phyloP scores from a whole-genome alignment of 2,113 vertebrate species.

The Coreoperca whiteheadi region DNA sequence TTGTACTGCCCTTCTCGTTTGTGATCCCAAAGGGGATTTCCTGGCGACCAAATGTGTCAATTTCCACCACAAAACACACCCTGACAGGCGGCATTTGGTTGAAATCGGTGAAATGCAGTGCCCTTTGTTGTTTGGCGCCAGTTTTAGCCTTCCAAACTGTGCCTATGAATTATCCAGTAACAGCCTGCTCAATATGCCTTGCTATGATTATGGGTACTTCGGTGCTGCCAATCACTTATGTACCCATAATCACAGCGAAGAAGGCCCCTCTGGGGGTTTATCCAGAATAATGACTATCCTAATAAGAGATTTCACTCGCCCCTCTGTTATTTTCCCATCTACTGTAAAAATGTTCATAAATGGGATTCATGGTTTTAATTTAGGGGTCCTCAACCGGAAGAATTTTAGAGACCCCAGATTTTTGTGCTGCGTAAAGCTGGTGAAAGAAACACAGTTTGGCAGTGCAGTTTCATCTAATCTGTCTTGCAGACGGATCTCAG shows the following conservation, averaged over 20 bases:
- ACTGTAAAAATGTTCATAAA: slow-evolving; percentile 7
- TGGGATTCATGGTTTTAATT: not conserved
- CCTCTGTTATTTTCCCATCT: slow-evolving; percentile 32
- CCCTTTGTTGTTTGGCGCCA: not conserved
- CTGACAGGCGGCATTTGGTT: not conserved
- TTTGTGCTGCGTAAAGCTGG: not conserved
- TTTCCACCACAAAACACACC: not conserved
- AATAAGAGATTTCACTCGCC: slow-evolving; percentile 30
- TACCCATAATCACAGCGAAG: slow-evolving; percentile 65
- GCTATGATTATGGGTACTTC: slow-evolving; percentile 45
- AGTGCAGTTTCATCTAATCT: not conserved
- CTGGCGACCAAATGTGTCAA: not conserved
- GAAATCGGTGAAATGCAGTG: not conserved
- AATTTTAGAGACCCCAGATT: not conserved
- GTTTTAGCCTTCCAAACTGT: not conserved
- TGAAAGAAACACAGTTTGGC: not conserved
- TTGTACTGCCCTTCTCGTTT: not conserved
- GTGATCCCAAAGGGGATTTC: not conserved
- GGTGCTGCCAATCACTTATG: slow-evolving; percentile 58
- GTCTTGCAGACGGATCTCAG: slow-evolving; percentile 10
- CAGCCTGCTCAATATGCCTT: slow-evolving; percentile 6
- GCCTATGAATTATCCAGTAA: slow-evolving; percentile 9
- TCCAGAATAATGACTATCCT: slow-evolving; percentile 60
- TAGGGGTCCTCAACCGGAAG: not conserved
- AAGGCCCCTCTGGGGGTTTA: slow-evolving; percentile 47